Percentiles rank a stretch among this genome's conserved stretches.
Evolutionary conservation across 2,797 vertebrate species (phyloP).

Genomic region (Gymnopithys bicolor): DNA sequence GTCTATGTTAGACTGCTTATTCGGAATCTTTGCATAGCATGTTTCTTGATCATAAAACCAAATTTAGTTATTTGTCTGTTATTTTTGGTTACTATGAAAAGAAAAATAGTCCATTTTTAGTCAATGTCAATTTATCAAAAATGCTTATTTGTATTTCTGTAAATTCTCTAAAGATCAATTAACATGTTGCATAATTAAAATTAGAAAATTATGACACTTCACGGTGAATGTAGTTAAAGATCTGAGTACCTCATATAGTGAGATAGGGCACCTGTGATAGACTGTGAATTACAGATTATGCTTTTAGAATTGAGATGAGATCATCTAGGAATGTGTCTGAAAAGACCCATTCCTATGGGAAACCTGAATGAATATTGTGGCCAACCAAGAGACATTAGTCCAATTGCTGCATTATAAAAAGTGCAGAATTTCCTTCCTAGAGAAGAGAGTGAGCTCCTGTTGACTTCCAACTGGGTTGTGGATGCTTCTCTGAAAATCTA

Average conservation of each 20-base stretch:
- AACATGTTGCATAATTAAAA: neutral
- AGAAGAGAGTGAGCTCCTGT: neutral
- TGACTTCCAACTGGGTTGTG: neutral
- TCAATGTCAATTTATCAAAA: neutral
- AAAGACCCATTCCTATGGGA: slow-evolving; percentile 15
- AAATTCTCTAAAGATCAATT: neutral
- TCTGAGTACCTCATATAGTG: neutral
- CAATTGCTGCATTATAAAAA: neutral
- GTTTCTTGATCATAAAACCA: neutral
- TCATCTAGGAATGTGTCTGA: neutral
- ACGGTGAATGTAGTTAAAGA: neutral
- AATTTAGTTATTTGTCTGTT: neutral
- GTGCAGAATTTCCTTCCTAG: neutral
- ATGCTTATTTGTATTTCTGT: neutral
- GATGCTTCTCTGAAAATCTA: neutral
- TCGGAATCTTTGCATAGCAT: neutral
- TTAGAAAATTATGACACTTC: neutral
- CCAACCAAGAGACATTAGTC: neutral
- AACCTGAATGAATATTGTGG: neutral
- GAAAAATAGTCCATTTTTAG: neutral
- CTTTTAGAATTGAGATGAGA: neutral
- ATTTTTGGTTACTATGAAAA: neutral
- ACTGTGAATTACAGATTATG: neutral
- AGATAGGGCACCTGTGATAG: neutral
- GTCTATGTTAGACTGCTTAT: neutral